Conservation (phyloP, 1,140 invertebrate genomes). For the Drosophila kepulauana region DNA sequence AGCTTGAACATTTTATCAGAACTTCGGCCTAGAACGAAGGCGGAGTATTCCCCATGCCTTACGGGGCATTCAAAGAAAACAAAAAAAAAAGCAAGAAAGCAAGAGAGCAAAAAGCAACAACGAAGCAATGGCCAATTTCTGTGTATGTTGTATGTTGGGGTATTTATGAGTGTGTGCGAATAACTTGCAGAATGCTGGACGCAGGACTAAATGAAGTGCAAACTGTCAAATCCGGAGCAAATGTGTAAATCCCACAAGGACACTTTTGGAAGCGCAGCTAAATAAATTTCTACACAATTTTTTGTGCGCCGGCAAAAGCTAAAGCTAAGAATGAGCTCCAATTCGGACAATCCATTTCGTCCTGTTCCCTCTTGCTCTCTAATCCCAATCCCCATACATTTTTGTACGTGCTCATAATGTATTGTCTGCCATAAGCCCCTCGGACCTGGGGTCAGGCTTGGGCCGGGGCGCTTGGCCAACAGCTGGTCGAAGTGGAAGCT, state of each 20-base stretch:
- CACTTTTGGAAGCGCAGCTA: conserved; percentile 51
- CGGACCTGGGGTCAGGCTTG: not conserved
- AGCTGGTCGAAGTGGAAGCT: conserved; percentile 4
- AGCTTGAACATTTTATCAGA: conserved; percentile 53
- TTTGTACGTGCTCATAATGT: conserved; percentile 32
- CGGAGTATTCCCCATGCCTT: conserved; percentile 6
- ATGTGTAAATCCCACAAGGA: conserved; percentile 66
- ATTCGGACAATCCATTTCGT: conserved; percentile 8
- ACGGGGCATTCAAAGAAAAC: conserved; percentile 2
- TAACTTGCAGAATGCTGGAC: conserved; percentile 9
- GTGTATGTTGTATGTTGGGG: conserved; percentile 17
- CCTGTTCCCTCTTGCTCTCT: no score
- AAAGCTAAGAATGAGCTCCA: conserved; percentile 36
- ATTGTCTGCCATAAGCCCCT: conserved; percentile 37
- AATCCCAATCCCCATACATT: not conserved
- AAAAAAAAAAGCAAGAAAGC: conserved; percentile 4
- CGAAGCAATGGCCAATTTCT: conserved; percentile 29
- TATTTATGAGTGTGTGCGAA: conserved; percentile 29
- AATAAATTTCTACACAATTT: conserved; percentile 66
- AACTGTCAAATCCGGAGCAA: conserved; percentile 47
- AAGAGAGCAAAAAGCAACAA: not conserved
- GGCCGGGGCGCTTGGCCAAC: not conserved
- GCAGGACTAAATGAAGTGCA: conserved; percentile 67
- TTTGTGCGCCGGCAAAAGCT: conserved; percentile 38
- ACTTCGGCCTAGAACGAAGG: conserved; percentile 28